Evolutionary conservation across 37 sponge, comb jelly and placozoan genomes (phyloP).

Genomic region (Geodia barretti): DNA sequence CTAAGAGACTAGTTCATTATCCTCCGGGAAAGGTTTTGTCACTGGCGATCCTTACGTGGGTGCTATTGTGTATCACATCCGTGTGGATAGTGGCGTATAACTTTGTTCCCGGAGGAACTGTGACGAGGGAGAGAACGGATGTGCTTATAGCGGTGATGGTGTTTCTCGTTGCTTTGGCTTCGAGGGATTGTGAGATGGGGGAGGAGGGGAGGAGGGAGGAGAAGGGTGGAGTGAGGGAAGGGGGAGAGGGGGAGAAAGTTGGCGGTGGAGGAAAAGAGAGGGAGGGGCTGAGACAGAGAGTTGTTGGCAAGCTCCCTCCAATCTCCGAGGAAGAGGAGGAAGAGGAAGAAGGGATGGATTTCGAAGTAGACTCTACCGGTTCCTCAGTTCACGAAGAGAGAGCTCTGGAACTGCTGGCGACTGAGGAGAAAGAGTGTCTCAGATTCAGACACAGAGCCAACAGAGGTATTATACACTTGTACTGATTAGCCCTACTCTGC

Average conservation of each 20-base stretch:
- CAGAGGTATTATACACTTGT: too few species aligned
- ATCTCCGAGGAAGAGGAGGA: conserved; percentile 46
- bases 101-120: conserved; percentile 67
- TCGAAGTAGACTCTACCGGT: neutral
- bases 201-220: neutral
- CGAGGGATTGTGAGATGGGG: neutral
- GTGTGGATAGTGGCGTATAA: conserved; percentile 69
- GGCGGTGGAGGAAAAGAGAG: neutral
- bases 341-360: conserved; percentile 11
- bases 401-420: conserved; percentile 4
- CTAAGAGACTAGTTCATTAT: conserved; percentile 11
- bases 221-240: neutral
- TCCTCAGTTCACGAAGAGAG: conserved; percentile 6
- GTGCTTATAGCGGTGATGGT: conserved; percentile 13
- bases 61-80: conserved; percentile 8
- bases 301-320: conserved; percentile 26
- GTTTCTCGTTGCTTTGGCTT: conserved; percentile 16
- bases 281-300: neutral
- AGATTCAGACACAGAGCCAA: conserved; percentile 10
- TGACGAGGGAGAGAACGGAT: conserved; percentile 40
- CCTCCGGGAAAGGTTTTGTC: conserved; percentile 33
- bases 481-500: too few species aligned
- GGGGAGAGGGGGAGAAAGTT: neutral
- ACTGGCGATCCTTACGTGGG: conserved; percentile 13
- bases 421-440: conserved; percentile 25